phyloP scores from a whole-genome alignment of 2,888 invertebrate species.

The Zeuzera pyrina region DNA sequence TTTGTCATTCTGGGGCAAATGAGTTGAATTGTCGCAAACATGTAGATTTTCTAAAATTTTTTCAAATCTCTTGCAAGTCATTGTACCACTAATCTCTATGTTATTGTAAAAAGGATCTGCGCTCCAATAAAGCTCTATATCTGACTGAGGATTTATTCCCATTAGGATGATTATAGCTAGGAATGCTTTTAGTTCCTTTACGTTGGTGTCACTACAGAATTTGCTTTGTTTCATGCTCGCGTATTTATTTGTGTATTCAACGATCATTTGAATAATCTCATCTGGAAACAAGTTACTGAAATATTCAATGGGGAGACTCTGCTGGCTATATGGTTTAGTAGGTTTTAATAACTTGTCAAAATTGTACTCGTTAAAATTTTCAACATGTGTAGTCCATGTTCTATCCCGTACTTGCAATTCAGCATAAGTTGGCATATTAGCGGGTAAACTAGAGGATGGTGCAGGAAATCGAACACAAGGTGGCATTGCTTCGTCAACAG shows the following conservation, averaged over 20 bases:
- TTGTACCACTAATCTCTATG: conserved; percentile 1
- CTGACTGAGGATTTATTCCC: conserved; percentile 1
- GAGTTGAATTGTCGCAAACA: not conserved
- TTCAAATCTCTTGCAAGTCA: conserved; percentile 6
- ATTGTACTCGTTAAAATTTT: not conserved
- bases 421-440: conserved; percentile 4
- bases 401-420: conserved; percentile 1
- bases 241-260: conserved; percentile 5
- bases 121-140: conserved; percentile 4
- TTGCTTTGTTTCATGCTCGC: conserved; percentile 1
- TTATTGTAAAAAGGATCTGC: conserved; percentile 1
- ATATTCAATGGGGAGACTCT: conserved; percentile 3
- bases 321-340: conserved; percentile 1
- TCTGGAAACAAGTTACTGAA: conserved; percentile 2
- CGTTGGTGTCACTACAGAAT: conserved; percentile 1
- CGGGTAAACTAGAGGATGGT: too few species aligned
- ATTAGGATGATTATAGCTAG: conserved; percentile 3
- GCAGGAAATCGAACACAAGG: too few species aligned
- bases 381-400: conserved; percentile 1
- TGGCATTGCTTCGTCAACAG: too few species aligned
- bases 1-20: not conserved
- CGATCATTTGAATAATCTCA: conserved; percentile 1
- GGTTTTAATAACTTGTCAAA: conserved; percentile 1
- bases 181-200: conserved; percentile 3
- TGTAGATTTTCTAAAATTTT: conserved; percentile 4